phyloP scores from a whole-genome alignment of 2,888 invertebrate genomes.

The Furcula furcula region DNA sequence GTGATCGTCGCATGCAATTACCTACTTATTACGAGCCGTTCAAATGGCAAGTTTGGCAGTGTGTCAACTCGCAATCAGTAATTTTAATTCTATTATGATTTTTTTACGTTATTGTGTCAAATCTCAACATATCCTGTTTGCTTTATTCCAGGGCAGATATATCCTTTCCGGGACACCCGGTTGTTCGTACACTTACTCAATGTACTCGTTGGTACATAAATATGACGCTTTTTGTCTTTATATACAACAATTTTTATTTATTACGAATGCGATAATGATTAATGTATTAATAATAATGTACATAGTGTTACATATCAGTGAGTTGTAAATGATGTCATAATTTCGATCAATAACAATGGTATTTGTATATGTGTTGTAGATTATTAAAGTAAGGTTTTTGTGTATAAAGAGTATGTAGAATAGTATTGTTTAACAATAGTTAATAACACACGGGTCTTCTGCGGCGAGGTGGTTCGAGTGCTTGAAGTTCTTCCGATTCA shows the following conservation, averaged over 20 bases:
- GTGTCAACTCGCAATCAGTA: too few species aligned
- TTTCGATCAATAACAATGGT: constrained; percentile 26
- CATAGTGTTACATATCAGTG: constrained; percentile 65
- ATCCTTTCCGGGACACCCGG: too few species aligned
- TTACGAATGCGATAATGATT: constrained; percentile 27
- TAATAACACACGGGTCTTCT: constrained; percentile 18
- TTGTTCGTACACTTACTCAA: too few species aligned
- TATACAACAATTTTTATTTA: constrained; percentile 46
- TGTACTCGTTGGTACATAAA: too few species aligned
- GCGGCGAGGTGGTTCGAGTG: constrained; percentile 27
- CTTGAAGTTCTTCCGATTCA: constrained; percentile 35
- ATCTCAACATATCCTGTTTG: too few species aligned
- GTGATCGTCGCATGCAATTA: too few species aligned
- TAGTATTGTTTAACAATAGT: constrained; percentile 6
- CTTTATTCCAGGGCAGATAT: too few species aligned
- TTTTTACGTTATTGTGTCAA: too few species aligned
- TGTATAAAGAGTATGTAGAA: constrained; percentile 23
- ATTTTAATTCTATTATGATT: too few species aligned
- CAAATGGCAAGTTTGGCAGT: too few species aligned
- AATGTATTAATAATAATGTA: constrained; percentile 46
- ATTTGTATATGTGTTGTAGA: constrained; percentile 39
- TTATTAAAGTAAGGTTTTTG: constrained; percentile 15
- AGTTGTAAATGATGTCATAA: constrained; percentile 42
- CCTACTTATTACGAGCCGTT: too few species aligned
- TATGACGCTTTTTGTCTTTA: constrained; percentile 39